phyloP scores from a whole-genome alignment of 23 tunicate species.

The Clavelina lepadiformis region DNA sequence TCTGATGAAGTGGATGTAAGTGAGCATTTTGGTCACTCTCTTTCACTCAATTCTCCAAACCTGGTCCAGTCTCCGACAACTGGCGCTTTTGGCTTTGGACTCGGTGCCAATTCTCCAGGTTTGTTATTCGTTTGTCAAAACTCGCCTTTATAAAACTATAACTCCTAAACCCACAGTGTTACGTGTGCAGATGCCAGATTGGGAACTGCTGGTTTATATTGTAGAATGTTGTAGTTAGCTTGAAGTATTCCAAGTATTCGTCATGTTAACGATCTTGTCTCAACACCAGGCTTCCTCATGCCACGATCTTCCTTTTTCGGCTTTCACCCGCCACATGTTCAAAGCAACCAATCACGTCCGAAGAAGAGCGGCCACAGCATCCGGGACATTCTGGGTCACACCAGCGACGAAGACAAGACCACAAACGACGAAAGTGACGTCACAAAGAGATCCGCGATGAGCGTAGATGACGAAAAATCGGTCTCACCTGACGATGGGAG shows the following conservation, averaged over 20 bases:
- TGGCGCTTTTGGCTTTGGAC: constrained; percentile 10
- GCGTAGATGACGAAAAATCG: background rate
- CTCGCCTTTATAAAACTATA: no score
- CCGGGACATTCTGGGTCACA: constrained; percentile 82
- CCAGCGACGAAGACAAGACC: constrained; percentile 44
- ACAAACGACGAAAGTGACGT: background rate
- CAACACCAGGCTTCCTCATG: constrained; percentile 27
- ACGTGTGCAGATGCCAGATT: no score
- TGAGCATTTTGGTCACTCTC: constrained; percentile 73
- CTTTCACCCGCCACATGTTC: constrained; percentile 8
- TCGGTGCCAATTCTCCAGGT: constrained; percentile 51
- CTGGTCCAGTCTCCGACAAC: constrained; percentile 35
- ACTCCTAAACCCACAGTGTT: no score
- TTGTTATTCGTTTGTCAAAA: constrained; percentile 3
- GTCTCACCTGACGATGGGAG: background rate
- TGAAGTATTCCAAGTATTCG: no score
- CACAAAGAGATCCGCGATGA: background rate
- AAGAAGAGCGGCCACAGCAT: constrained; percentile 79
- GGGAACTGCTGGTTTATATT: no score
- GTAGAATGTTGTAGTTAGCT: no score
- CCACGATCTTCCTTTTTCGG: constrained; percentile 46
- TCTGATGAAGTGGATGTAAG: constrained; percentile 64
- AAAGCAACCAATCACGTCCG: constrained; percentile 14
- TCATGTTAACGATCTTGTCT: background rate
- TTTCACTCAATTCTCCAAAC: constrained; percentile 78